Evolutionary conservation across 2,113 vertebrate species (phyloP).

Genomic region (Brienomyrus longianalis): DNA sequence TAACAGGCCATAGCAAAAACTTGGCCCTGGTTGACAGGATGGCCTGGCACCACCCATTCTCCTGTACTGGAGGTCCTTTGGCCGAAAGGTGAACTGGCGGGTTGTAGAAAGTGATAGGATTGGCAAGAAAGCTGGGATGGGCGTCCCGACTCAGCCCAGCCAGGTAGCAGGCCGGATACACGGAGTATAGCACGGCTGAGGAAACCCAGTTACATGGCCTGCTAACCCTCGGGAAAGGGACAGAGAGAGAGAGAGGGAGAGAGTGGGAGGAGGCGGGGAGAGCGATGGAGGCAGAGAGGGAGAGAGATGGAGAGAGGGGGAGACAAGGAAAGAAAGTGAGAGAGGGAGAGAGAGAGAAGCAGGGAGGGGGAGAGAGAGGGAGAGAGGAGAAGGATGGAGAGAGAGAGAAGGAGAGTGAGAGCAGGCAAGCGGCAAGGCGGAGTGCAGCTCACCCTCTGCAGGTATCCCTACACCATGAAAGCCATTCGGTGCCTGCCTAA

Average conservation of each 20-base stretch:
- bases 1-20: neutral
- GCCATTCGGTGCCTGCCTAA: neutral
- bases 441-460: neutral
- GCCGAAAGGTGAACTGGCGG: neutral
- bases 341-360: neutral
- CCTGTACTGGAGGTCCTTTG: neutral
- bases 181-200: neutral
- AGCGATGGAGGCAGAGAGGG: neutral
- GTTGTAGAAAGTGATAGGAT: neutral
- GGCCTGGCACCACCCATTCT: neutral
- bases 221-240: neutral
- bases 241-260: neutral
- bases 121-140: neutral
- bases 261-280: too few relatives aligned
- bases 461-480: neutral
- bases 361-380: neutral
- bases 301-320: too few relatives aligned
- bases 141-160: neutral
- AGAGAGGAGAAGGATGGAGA: neutral
- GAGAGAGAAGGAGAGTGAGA: neutral
- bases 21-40: neutral
- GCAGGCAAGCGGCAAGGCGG: neutral
- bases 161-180: neutral
- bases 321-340: too few relatives aligned
- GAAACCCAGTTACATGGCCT: neutral